Evolutionary conservation across 2,113 vertebrate genomes (phyloP), one percentile per base, ranked within the genome.

Genomic region (Cricetomys ansorgei): DNA sequence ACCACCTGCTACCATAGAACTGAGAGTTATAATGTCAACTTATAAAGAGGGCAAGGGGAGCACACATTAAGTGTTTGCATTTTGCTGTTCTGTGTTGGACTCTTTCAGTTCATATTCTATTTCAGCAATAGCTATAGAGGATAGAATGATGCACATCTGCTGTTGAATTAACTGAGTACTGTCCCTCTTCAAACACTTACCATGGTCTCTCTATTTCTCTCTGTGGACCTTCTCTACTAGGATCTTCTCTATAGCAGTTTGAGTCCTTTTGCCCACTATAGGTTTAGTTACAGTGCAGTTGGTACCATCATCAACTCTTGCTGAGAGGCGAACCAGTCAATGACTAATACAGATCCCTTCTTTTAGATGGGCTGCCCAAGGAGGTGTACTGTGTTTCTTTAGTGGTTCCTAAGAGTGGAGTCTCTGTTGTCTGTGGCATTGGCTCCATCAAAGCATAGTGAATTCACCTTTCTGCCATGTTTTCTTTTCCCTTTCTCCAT

Each of bases 371-470:
- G 43, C 15, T 31, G 23, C 81, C 37, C 21, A 59, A 17, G 27
- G 27, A n/a, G 19, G 2, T 34, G 62, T 57, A 88, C 57, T 80
- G 19, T 34, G 37, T 13, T 91, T 29, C n/a, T 45, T 77, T n/a
- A 87, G 40, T 13, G 8, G 37, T 10, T 86, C 37, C 70, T 70
- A 17, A 89, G 10, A 81, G 17, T 21, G 9, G 31, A 76, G 10
- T 0, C 6, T 23, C 3, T 64, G 31, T 48, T 25, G 13, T 10
- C 45, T 19, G 5, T 2, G 50, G 4, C 0, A 62, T 2, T 5
- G 13, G 4, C 48, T 53, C 43, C 29, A 55, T 0, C 48, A 53
- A 34, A 48, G 37, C 7, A 48, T 12, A 7, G 1, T 7, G 34
- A 81, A 29, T 59, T 89, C 29, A 1, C 15, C 76, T 83, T 83